Evolutionary conservation across 1,140 invertebrate species (phyloP).

Genomic region (Drosophila suzukii): DNA sequence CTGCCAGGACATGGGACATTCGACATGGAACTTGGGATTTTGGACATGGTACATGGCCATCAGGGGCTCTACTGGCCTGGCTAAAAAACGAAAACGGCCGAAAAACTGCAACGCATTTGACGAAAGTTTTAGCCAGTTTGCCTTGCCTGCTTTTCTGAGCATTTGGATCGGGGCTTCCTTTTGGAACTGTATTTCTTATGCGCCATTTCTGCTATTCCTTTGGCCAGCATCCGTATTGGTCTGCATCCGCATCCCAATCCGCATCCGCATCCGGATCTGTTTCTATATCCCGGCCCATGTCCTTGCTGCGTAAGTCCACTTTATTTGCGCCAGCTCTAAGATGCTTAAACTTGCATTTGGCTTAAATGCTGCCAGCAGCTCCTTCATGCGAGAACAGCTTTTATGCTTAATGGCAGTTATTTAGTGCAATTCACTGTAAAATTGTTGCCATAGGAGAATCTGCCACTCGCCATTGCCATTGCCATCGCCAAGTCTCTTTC

Average conservation of each 20-base stretch:
- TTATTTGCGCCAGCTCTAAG: constrained; percentile 72
- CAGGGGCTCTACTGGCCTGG: background rate
- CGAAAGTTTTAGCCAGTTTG: constrained; percentile 56
- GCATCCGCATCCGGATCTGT: constrained; percentile 21
- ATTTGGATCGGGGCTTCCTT: constrained; percentile 6
- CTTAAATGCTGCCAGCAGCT: constrained; percentile 74
- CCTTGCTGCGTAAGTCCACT: constrained; percentile 69
- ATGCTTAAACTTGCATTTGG: constrained; percentile 81
- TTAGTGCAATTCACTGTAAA: constrained; percentile 83
- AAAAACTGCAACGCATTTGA: constrained; percentile 55
- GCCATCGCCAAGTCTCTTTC: constrained; percentile 25
- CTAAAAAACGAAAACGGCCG: constrained; percentile 15
- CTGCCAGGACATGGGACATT: constrained; percentile 1
- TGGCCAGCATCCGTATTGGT: constrained; percentile 37
- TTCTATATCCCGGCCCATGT: constrained; percentile 31
- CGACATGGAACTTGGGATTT: constrained; percentile 10
- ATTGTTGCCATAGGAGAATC: constrained; percentile 74
- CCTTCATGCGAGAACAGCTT: constrained; percentile 82
- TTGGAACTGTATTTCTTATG: constrained; percentile 22
- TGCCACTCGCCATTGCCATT: constrained; percentile 42
- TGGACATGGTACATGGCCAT: constrained; percentile 13
- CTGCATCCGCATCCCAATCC: constrained; percentile 12
- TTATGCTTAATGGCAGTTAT: constrained; percentile 83
- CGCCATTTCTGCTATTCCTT: constrained; percentile 62
- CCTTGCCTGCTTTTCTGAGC: constrained; percentile 38